A percentile compares a stretch with the other conserved stretches of the same genome.
Evolutionary conservation across 2,888 invertebrate species (phyloP).

Genomic region (Lycia hirtaria): DNA sequence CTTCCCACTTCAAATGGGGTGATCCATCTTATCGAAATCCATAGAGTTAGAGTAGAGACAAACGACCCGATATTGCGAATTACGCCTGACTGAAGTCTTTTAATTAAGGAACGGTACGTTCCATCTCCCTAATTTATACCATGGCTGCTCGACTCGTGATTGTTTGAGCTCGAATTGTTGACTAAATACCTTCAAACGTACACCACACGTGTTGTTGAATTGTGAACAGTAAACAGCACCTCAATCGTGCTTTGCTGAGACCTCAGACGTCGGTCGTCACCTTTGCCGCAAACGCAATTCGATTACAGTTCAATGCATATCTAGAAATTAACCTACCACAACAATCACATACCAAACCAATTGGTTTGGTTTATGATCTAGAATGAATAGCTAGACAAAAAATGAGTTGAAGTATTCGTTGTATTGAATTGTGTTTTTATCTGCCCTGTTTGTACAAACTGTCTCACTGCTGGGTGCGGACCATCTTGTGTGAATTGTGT

Average conservation of each 20-base stretch:
- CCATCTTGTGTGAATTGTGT: no score
- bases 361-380: background rate
- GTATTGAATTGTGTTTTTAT: no score
- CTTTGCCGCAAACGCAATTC: slow-evolving; percentile 16
- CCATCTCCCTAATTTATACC: slow-evolving; percentile 71
- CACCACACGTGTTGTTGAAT: slow-evolving; percentile 36
- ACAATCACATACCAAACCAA: no score
- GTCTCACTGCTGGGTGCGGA: no score
- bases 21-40: slow-evolving; percentile 48
- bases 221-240: slow-evolving; percentile 17
- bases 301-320: slow-evolving; percentile 20
- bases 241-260: slow-evolving; percentile 21
- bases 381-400: no score
- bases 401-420: no score
- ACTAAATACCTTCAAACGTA: slow-evolving; percentile 33
- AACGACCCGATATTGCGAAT: slow-evolving; percentile 74
- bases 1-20: slow-evolving; percentile 24
- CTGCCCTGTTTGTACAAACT: no score
- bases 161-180: slow-evolving; percentile 69
- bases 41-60: slow-evolving; percentile 61
- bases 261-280: slow-evolving; percentile 20
- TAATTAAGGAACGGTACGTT: slow-evolving; percentile 71
- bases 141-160: slow-evolving; percentile 61
- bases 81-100: slow-evolving; percentile 80
- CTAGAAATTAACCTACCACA: slow-evolving; percentile 14